A percentile compares a stretch with the other conserved stretches of the same genome.
Conservation (phyloP, 2,888 invertebrate genomes). For the Noctua comes region DNA sequence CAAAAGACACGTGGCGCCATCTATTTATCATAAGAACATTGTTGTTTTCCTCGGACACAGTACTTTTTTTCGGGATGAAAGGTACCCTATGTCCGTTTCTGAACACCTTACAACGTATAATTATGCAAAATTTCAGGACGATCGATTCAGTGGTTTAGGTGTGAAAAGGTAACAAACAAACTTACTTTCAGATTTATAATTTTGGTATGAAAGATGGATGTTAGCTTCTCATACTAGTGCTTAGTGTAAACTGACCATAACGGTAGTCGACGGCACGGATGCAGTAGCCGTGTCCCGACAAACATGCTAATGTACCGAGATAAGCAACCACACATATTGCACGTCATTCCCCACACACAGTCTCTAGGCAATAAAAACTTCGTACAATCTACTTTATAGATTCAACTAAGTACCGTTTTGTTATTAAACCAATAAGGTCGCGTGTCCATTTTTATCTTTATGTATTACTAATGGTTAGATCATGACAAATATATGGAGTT, state of each 20-base stretch:
- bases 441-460: conserved; percentile 41
- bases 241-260: conserved; percentile 34
- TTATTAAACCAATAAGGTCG: conserved; percentile 36
- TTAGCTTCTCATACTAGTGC: neutral
- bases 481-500: conserved; percentile 58
- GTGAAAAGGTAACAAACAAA: no score
- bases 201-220: no score
- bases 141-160: no score
- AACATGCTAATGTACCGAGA: conserved; percentile 53
- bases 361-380: conserved; percentile 42
- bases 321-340: conserved; percentile 44
- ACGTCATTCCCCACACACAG: conserved; percentile 31
- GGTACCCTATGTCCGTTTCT: no score
- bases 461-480: conserved; percentile 51
- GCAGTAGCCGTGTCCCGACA: conserved; percentile 46
- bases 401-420: conserved; percentile 37
- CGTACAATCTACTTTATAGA: conserved; percentile 34
- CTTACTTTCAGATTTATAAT: no score
- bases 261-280: conserved; percentile 35
- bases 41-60: no score
- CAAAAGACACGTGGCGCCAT: no score
- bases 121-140: no score
- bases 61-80: no score
- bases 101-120: no score
- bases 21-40: no score